These are phyloP conservation scores for Papilio polytes DNA, from an alignment of 1,140 invertebrate genomes.

Conservation along the genomic window DNA sequence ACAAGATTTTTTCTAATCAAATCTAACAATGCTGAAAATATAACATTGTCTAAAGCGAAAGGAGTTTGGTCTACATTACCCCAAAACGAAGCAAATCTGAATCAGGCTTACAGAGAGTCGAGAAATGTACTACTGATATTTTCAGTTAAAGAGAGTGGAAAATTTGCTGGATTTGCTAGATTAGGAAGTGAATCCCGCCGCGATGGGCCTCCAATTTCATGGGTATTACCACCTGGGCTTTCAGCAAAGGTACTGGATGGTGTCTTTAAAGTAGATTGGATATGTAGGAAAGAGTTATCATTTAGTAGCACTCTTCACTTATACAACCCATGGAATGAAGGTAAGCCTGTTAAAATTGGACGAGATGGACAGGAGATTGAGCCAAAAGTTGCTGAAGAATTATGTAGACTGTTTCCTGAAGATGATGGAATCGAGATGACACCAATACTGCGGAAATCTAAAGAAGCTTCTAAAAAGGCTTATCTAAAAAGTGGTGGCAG, in stretches of 20 bases:
- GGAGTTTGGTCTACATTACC: conserved; percentile 99
- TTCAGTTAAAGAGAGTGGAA: conserved; percentile 98
- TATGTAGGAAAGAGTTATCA: conserved; percentile 96
- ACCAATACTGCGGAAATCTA: conserved; percentile 94
- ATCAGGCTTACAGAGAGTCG: conserved; percentile 96
- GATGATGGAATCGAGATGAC: conserved; percentile 97
- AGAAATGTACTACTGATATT: conserved; percentile 98
- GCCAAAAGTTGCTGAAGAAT: conserved; percentile 96
- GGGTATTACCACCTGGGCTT: conserved; percentile 98
- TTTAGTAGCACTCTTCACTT: conserved; percentile 97
- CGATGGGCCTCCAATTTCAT: conserved; percentile 94
- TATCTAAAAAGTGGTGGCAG: conserved; percentile 84
- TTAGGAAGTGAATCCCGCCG: conserved; percentile 94
- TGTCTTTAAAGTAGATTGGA: conserved; percentile 98
- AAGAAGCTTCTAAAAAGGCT: conserved; percentile 90
- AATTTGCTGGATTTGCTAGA: conserved; percentile 96
- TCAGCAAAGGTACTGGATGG: conserved; percentile 96
- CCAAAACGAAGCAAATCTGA: conserved; percentile 98
- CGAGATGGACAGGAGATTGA: conserved; percentile 99
- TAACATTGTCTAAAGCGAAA: conserved; percentile 96
- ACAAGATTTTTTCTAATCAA: conserved; percentile 99
- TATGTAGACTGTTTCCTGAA: conserved; percentile 97
- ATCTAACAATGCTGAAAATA: conserved; percentile 98
- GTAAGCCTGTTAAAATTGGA: conserved; percentile 99
- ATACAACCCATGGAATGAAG: conserved; percentile 99